Percentiles rank a stretch among this genome's conserved stretches.
phyloP scores from a whole-genome alignment of 2,113 vertebrate species.

The Ammospiza caudacuta region DNA sequence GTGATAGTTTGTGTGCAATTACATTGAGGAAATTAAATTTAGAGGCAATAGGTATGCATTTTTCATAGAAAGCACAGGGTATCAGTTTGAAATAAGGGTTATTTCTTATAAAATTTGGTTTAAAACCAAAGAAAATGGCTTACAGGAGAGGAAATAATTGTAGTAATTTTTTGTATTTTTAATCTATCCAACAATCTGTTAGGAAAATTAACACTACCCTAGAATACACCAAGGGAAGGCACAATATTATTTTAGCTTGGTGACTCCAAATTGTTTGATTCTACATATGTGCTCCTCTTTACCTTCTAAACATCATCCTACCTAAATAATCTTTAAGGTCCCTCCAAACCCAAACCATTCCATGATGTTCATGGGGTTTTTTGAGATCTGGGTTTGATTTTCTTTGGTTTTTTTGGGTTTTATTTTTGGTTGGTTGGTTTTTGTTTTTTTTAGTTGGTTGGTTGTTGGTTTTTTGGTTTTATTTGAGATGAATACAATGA shows the following conservation, averaged over 20 bases:
- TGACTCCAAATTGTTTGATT: background rate
- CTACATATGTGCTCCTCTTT: background rate
- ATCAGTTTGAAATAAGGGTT: background rate
- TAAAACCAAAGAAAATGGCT: background rate
- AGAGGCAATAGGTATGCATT: background rate
- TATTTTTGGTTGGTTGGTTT: background rate
- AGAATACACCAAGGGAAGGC: background rate
- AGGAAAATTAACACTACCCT: background rate
- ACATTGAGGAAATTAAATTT: background rate
- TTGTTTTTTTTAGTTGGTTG: too few species aligned
- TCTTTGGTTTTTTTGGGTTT: too few species aligned
- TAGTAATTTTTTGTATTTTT: background rate
- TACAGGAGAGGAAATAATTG: background rate
- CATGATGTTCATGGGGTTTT: background rate
- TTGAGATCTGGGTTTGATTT: background rate
- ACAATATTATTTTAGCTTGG: background rate
- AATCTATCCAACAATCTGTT: background rate
- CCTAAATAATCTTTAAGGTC: background rate
- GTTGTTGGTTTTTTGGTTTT: background rate
- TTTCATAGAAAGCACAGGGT: background rate
- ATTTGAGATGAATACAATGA: background rate
- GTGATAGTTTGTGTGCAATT: background rate
- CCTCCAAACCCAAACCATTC: background rate
- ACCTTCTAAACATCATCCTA: rapidly evolving
- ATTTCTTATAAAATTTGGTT: background rate